A percentile compares a stretch with the other conserved stretches of the same genome.
phyloP scores from a whole-genome alignment of 1,140 invertebrate species.

The roundworm (Caenorhabditis elegans) region DNA sequence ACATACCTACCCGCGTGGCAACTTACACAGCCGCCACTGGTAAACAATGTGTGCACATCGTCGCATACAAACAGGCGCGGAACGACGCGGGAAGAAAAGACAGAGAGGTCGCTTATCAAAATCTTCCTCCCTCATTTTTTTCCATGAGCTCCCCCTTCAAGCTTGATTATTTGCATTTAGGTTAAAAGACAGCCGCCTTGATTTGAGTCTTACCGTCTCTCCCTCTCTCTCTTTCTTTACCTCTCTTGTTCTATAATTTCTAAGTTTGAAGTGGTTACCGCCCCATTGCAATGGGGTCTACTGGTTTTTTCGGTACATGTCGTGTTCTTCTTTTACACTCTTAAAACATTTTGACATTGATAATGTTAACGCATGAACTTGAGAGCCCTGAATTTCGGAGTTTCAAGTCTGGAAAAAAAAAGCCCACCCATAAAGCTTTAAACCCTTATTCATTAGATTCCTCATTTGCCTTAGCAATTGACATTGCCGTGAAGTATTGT shows the following conservation, averaged over 20 bases:
- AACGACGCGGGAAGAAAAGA: neutral
- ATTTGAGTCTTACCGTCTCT: neutral
- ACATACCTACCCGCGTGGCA: neutral
- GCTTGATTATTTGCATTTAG: slow-evolving; percentile 18
- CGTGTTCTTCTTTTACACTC: slow-evolving; percentile 21
- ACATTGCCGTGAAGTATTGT: too few species aligned
- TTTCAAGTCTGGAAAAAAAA: neutral
- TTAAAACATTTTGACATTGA: slow-evolving; percentile 28
- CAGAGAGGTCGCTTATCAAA: slow-evolving; percentile 29
- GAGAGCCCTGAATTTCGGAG: too few species aligned
- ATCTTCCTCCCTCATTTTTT: neutral
- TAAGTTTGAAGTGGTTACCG: slow-evolving; percentile 29
- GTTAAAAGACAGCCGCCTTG: slow-evolving; percentile 28
- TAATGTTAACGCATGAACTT: neutral
- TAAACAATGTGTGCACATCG: slow-evolving; percentile 29
- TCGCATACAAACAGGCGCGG: slow-evolving; percentile 27
- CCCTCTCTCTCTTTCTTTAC: neutral
- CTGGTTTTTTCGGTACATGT: slow-evolving; percentile 27
- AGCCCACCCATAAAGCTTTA: neutral
- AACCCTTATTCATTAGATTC: neutral
- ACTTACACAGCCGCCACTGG: slow-evolving; percentile 25
- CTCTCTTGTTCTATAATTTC: neutral
- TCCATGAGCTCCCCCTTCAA: neutral
- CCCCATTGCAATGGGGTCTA: slow-evolving; percentile 11
- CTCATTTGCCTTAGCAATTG: neutral